A percentile compares a stretch with the other conserved stretches of the same genome.
Evolutionary conservation across 2,113 vertebrate genomes (phyloP).

Genomic region (Chloebia gouldiae): DNA sequence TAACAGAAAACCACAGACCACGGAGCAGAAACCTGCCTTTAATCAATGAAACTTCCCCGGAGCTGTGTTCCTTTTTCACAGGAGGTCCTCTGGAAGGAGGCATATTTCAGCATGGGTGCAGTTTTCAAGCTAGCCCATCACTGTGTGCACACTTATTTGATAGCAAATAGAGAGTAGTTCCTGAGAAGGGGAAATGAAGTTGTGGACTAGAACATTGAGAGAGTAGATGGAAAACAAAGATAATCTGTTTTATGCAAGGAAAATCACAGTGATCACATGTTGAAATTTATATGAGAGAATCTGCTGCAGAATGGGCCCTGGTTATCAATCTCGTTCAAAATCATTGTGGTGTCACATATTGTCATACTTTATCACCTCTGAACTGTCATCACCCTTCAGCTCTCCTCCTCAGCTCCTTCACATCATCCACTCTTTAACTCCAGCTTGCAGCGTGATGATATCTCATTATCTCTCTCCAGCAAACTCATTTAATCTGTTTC

Average conservation of each 20-base stretch:
- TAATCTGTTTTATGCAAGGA: neutral
- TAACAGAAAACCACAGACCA: neutral
- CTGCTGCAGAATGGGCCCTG: neutral
- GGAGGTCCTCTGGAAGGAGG: neutral
- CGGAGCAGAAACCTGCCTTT: neutral
- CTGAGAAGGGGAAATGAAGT: neutral
- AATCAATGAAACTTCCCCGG: neutral
- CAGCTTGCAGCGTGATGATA: neutral
- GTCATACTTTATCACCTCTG: neutral
- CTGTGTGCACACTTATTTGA: neutral
- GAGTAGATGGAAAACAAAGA: neutral
- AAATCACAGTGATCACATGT: neutral
- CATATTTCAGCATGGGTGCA: neutral
- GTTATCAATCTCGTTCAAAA: neutral
- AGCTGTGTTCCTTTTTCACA: neutral
- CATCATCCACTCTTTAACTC: neutral
- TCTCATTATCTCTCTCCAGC: neutral
- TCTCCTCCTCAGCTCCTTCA: neutral
- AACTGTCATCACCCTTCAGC: neutral
- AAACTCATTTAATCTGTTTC: neutral
- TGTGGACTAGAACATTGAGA: neutral
- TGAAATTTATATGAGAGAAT: neutral
- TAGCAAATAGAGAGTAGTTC: neutral
- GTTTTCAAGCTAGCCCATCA: neutral
- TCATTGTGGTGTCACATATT: neutral